These are phyloP conservation scores for Andrena chrysosceles DNA, from an alignment of 2,888 invertebrate genomes.

Conservation along the genomic window DNA sequence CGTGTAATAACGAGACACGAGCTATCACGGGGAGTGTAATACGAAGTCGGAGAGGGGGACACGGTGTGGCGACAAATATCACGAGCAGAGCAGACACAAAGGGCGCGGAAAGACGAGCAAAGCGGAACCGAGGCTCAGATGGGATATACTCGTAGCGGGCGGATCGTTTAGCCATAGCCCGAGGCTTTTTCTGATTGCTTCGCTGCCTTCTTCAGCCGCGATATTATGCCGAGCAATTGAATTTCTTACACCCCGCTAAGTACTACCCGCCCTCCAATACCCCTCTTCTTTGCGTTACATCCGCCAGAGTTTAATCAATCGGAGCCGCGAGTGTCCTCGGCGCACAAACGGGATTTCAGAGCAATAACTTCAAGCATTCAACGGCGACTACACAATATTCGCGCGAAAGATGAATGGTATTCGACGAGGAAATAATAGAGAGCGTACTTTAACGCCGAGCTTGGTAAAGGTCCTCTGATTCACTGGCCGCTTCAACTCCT, in stretches of 20 bases:
- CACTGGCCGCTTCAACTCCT: too few relatives aligned
- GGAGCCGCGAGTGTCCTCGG: conserved; percentile 12
- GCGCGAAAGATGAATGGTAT: too few relatives aligned
- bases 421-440: too few relatives aligned
- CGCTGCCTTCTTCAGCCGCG: conserved; percentile 62
- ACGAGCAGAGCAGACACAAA: conserved; percentile 38
- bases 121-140: conserved; percentile 51
- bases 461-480: too few relatives aligned
- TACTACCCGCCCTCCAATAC: conserved; percentile 16
- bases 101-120: conserved; percentile 46
- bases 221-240: conserved; percentile 77
- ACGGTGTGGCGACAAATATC: conserved; percentile 60
- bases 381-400: too few relatives aligned
- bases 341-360: background rate
- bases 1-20: conserved; percentile 59
- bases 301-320: conserved; percentile 18
- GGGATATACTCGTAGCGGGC: conserved; percentile 72
- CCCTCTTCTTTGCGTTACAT: background rate
- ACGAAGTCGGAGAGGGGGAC: conserved; percentile 15
- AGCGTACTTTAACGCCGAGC: too few relatives aligned
- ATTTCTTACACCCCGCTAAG: conserved; percentile 72
- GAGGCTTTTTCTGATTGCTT: conserved; percentile 76
- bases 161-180: conserved; percentile 76
- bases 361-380: too few relatives aligned
- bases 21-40: conserved; percentile 40